Evolutionary conservation across 2,888 invertebrate genomes (phyloP).

Genomic region (Ommatoiulus sabulosus): DNA sequence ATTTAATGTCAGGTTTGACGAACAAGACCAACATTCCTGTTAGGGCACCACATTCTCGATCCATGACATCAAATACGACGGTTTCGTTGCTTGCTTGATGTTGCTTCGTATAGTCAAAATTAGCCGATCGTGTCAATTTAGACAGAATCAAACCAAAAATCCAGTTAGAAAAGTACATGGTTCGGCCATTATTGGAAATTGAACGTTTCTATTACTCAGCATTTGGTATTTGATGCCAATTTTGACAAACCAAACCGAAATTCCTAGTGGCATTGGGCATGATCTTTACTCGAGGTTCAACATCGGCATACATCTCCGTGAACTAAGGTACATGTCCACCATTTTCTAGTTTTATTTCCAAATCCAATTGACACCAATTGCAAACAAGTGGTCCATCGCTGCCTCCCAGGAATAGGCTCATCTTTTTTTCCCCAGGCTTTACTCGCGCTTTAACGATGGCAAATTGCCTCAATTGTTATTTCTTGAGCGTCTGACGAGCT

Average conservation of each 20-base stretch:
- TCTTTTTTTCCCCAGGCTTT: background rate
- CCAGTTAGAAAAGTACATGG: too few species aligned
- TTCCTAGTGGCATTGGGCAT: background rate
- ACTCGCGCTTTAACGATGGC: background rate
- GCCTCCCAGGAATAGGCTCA: background rate
- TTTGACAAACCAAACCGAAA: background rate
- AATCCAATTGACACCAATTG: slow-evolving; percentile 16
- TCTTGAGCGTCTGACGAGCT: slow-evolving; percentile 19
- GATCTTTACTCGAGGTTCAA: background rate
- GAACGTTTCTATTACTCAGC: too few species aligned
- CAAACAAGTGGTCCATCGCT: background rate
- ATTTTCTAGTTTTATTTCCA: background rate
- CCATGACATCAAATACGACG: too few species aligned
- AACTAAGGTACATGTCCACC: background rate
- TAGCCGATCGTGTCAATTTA: too few species aligned
- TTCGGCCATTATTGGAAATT: too few species aligned
- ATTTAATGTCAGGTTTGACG: too few species aligned
- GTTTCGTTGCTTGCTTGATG: too few species aligned
- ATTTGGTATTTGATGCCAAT: too few species aligned
- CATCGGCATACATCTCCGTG: background rate
- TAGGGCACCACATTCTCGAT: too few species aligned
- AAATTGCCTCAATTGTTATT: slow-evolving; percentile 33
- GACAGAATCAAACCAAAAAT: too few species aligned
- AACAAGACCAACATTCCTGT: too few species aligned
- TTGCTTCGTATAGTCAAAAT: too few species aligned